These are phyloP conservation scores for Calcarius lapponicus DNA, from an alignment of 2,797 vertebrate genomes.

Conservation along the genomic window DNA sequence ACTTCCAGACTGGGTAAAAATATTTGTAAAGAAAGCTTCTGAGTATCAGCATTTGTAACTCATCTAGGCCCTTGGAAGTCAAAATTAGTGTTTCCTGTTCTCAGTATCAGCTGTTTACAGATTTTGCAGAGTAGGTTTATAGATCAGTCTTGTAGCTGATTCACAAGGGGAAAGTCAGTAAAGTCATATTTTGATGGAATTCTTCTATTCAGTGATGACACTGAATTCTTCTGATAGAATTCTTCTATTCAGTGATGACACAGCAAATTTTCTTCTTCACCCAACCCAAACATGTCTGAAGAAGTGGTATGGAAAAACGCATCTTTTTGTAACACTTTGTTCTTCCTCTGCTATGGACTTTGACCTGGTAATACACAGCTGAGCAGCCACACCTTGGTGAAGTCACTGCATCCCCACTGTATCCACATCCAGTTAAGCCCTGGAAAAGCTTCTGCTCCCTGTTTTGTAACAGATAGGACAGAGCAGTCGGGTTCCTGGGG, in stretches of 20 bases:
- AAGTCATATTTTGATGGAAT: background rate
- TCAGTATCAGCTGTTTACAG: background rate
- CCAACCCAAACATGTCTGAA: background rate
- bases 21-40: background rate
- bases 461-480: background rate
- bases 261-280: background rate
- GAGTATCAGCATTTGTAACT: background rate
- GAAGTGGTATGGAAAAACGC: background rate
- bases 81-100: background rate
- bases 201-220: too few species aligned
- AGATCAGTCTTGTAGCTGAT: background rate
- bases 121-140: background rate
- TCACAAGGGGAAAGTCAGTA: background rate
- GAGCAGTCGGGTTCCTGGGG: rapidly evolving
- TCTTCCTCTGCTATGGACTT: background rate
- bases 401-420: background rate
- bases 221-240: too few species aligned
- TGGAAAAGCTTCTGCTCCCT: background rate
- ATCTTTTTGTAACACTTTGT: background rate
- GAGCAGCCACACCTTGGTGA: background rate
- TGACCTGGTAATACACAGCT: background rate
- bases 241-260: background rate
- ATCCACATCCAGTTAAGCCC: background rate
- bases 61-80: background rate
- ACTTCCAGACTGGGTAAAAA: background rate